Evolutionary conservation across 2,113 vertebrate genomes (phyloP).

Genomic region (Cettia cetti): DNA sequence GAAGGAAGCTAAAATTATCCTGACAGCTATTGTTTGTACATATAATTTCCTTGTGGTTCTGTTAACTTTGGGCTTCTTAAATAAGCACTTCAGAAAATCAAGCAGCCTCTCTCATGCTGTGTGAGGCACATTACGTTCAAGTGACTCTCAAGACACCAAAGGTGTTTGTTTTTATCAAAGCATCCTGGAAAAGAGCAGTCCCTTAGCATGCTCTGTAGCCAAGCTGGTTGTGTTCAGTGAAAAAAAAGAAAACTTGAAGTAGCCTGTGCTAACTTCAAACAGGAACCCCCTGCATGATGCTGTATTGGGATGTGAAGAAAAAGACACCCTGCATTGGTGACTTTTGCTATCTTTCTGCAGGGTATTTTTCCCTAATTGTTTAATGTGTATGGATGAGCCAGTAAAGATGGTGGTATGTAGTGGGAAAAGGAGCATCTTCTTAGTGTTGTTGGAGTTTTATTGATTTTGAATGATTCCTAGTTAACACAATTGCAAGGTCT

Average conservation of each 20-base stretch:
- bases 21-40: not conserved
- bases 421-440: not conserved
- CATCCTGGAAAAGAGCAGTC: not conserved
- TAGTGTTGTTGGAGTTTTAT: not conserved
- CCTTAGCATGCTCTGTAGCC: not conserved
- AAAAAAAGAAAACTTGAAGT: not conserved
- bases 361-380: not conserved
- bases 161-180: constrained; percentile 5
- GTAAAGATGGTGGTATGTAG: fast-evolving
- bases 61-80: constrained; percentile 13
- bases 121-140: not conserved
- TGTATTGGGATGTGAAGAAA: not conserved
- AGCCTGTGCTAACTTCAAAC: not conserved
- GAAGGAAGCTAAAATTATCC: not conserved
- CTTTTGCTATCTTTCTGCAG: not conserved
- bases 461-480: not conserved
- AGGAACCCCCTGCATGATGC: not conserved
- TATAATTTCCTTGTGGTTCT: not conserved
- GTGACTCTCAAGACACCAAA: not conserved
- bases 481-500: not conserved
- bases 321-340: not conserved
- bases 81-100: constrained; percentile 6
- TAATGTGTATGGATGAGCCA: not conserved
- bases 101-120: not conserved
- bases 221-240: not conserved